Base-by-base conservation (phyloP, 2,113 vertebrate species). In the Syngnathoides biaculeatus region DNA sequence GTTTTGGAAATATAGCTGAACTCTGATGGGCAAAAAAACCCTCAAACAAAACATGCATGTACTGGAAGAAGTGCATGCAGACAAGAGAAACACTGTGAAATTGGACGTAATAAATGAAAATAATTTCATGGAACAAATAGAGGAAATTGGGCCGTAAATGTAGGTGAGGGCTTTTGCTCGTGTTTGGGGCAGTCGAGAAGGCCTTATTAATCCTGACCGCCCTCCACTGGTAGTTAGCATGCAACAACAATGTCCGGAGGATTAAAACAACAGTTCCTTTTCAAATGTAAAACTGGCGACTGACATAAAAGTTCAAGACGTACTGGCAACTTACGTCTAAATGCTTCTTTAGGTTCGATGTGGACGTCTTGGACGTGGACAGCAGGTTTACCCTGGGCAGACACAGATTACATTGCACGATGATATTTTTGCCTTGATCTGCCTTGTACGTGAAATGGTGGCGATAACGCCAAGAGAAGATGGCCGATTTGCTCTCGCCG, bases 401-500 rank as follows among this genome's bases (percentile, higher is more conserved):
- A 39, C 90, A 91, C 40, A 91, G 88, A 85, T 90, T 90, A 90
- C 90, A 91, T 72, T 90, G 89, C 45, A 91, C 90, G 80, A 87
- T 89, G 74, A 91, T 88, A 84, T 91, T 91, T 82, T 89, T 90
- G 3, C 88, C 89, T 53, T 88, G 84, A 72, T 88, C 86, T 77
- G 88, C 88, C 83, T 87, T 90, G 85, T 89, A 90, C 63, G 86
- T 86, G 79, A 91, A 91, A 89, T 91, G 84, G 83, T 90, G 88
- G 86, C 84, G 86, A 80, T 90, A 89, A 69, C 87, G 83, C 89
- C 90, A 91, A 77, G 80, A 81, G 55, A 87, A 82, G 76, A 90
- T 88, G 43, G 90, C 88, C 71, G 86, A 81, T 66, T 87, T 89
- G 52, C 55, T 79, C 78, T 87, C 86, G 56, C 70, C 71, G 62